These are phyloP conservation scores for Alectoris magna DNA, from an alignment of 2,797 vertebrate genomes.

Conservation along the genomic window DNA sequence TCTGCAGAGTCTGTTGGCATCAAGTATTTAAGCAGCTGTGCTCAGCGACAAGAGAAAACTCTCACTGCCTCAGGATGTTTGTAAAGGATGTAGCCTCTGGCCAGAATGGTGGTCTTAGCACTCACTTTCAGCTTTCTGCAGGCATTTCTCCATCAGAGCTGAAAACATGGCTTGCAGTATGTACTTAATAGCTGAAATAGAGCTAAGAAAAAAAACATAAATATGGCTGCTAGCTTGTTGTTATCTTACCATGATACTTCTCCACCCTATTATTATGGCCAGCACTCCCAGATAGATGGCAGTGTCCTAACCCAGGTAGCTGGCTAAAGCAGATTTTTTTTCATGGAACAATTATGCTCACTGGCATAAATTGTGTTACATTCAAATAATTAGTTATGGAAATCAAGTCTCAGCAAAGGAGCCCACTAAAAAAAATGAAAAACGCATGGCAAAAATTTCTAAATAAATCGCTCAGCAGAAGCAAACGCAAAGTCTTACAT, in stretches of 20 bases:
- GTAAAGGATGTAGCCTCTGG: neutral
- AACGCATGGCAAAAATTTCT: neutral
- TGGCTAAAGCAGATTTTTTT: neutral
- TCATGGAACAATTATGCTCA: neutral
- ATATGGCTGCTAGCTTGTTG: neutral
- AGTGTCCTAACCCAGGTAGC: neutral
- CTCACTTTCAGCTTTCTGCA: neutral
- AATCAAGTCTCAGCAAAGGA: neutral
- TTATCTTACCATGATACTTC: conserved; percentile 1
- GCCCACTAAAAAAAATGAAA: neutral
- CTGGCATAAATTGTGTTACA: neutral
- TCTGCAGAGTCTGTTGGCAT: neutral
- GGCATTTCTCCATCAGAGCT: neutral
- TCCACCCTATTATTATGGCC: conserved; percentile 52
- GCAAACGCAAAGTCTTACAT: neutral
- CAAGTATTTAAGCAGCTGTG: neutral
- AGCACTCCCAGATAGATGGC: conserved; percentile 46
- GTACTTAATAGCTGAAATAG: conserved; percentile 43
- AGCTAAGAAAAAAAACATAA: conserved; percentile 29
- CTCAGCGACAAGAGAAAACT: neutral
- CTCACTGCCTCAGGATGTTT: neutral
- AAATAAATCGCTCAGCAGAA: neutral
- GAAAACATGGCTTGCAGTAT: neutral
- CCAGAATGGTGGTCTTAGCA: neutral
- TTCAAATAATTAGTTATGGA: neutral